A percentile compares a stretch with the other conserved stretches of the same genome.
These are phyloP conservation scores for Pseudoips prasinana DNA, from an alignment of 2,888 invertebrate genomes.

Conservation along the genomic window DNA sequence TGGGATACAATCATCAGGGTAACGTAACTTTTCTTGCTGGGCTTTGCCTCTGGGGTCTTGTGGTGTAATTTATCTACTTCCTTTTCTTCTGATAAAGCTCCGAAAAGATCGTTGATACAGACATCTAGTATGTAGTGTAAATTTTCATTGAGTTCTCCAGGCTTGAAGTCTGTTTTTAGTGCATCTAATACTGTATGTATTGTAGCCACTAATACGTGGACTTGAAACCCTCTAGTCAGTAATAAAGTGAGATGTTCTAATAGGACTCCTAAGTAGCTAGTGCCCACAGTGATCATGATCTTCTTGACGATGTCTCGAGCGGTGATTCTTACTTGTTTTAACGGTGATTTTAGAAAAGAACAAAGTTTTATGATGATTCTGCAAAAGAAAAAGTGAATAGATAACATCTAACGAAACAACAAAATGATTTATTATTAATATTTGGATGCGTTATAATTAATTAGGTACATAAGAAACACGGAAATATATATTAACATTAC, in stretches of 20 bases:
- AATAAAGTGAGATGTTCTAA: slow-evolving; percentile 90
- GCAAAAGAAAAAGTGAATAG: slow-evolving; percentile 37
- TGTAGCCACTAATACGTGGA: slow-evolving; percentile 95
- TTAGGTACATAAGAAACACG: no score
- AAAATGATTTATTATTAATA: no score
- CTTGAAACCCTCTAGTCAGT: slow-evolving; percentile 94
- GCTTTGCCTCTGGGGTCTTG: slow-evolving; percentile 91
- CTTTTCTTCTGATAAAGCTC: slow-evolving; percentile 94
- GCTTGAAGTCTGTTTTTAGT: slow-evolving; percentile 85
- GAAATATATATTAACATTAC: no score
- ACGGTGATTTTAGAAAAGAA: slow-evolving; percentile 93
- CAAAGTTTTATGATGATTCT: slow-evolving; percentile 94
- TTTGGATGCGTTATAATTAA: no score
- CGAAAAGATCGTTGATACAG: slow-evolving; percentile 94
- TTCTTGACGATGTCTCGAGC: slow-evolving; percentile 96
- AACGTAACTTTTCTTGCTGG: slow-evolving; percentile 92
- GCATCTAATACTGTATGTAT: slow-evolving; percentile 91
- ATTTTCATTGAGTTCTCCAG: slow-evolving; percentile 90
- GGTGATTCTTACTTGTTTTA: slow-evolving; percentile 91
- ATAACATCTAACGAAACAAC: no score
- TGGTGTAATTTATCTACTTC: slow-evolving; percentile 91
- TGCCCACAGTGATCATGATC: slow-evolving; percentile 92
- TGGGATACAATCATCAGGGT: slow-evolving; percentile 91
- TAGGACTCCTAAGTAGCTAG: slow-evolving; percentile 88
- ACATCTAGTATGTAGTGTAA: slow-evolving; percentile 90